These are phyloP conservation scores for Pseudomyrmex flavicornis DNA, from an alignment of 1,140 invertebrate genomes.

Conservation along the genomic window DNA sequence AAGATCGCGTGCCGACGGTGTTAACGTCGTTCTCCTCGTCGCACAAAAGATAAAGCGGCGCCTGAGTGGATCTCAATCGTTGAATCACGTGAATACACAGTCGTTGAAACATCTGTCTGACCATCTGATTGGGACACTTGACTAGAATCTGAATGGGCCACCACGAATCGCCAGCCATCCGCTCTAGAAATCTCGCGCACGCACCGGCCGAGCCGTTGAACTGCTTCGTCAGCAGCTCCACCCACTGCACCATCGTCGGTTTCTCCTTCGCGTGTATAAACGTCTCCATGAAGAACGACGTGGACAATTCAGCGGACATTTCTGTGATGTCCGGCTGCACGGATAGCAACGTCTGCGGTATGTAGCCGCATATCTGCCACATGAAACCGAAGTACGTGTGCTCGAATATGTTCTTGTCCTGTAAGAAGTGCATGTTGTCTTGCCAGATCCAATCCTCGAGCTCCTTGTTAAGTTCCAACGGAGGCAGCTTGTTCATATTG, in stretches of 20 bases:
- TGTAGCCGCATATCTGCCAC: slow-evolving; percentile 97
- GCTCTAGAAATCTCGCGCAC: slow-evolving; percentile 96
- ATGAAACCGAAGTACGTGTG: slow-evolving; percentile 98
- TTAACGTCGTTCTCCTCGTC: slow-evolving; percentile 84
- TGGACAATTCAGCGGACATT: slow-evolving; percentile 94
- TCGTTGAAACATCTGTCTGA: slow-evolving; percentile 96
- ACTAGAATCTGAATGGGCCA: slow-evolving; percentile 98
- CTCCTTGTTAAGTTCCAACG: slow-evolving; percentile 90
- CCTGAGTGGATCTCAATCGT: slow-evolving; percentile 88
- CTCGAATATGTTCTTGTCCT: slow-evolving; percentile 98
- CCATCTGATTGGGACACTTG: slow-evolving; percentile 98
- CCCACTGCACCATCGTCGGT: slow-evolving; percentile 98
- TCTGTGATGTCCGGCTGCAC: slow-evolving; percentile 92
- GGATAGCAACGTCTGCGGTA: slow-evolving; percentile 94
- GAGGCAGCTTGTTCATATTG: slow-evolving; percentile 78
- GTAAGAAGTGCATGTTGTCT: slow-evolving; percentile 97
- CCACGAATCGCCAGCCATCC: slow-evolving; percentile 96
- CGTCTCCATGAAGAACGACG: slow-evolving; percentile 97
- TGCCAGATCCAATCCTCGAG: slow-evolving; percentile 97
- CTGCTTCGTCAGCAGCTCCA: slow-evolving; percentile 96
- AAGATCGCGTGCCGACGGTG: slow-evolving; percentile 93
- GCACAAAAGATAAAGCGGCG: slow-evolving; percentile 80
- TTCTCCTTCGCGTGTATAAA: slow-evolving; percentile 99
- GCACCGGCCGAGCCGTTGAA: slow-evolving; percentile 96
- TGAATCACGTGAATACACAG: slow-evolving; percentile 97